phyloP scores from a whole-genome alignment of 2,888 invertebrate species.

The Dichetophora obliterata region DNA sequence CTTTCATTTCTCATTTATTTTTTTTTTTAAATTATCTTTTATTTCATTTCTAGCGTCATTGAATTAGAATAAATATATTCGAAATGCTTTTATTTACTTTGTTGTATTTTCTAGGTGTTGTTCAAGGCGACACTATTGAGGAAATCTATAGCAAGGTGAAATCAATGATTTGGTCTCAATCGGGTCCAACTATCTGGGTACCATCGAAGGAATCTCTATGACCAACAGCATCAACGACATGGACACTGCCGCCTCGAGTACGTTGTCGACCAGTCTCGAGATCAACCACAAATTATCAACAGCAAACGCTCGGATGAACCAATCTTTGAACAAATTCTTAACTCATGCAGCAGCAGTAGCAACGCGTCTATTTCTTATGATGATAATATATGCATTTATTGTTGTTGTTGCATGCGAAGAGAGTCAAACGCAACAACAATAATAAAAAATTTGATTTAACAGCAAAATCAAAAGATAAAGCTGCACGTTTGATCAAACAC shows the following conservation, averaged over 20 bases:
- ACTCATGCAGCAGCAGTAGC: slow-evolving; percentile 8
- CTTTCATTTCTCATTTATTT: too few species aligned
- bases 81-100: too few species aligned
- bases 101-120: slow-evolving; percentile 78
- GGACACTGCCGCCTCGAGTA: slow-evolving; percentile 74
- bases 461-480: background rate
- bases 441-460: background rate
- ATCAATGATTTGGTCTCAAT: slow-evolving; percentile 94
- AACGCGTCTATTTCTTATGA: slow-evolving; percentile 17
- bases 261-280: slow-evolving; percentile 70
- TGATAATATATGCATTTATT: background rate
- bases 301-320: slow-evolving; percentile 55
- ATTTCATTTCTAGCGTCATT: too few species aligned
- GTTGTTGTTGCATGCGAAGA: background rate
- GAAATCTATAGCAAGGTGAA: slow-evolving; percentile 97
- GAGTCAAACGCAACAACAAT: background rate
- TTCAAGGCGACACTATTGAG: slow-evolving; percentile 97
- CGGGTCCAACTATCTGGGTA: slow-evolving; percentile 97
- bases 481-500: background rate
- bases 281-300: slow-evolving; percentile 64
- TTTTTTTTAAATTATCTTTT: too few species aligned
- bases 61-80: too few species aligned
- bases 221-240: slow-evolving; percentile 75
- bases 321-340: slow-evolving; percentile 39
- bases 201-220: slow-evolving; percentile 96